Conservation (phyloP, 1,140 invertebrate species). For the Trichonephila clavipes region DNA sequence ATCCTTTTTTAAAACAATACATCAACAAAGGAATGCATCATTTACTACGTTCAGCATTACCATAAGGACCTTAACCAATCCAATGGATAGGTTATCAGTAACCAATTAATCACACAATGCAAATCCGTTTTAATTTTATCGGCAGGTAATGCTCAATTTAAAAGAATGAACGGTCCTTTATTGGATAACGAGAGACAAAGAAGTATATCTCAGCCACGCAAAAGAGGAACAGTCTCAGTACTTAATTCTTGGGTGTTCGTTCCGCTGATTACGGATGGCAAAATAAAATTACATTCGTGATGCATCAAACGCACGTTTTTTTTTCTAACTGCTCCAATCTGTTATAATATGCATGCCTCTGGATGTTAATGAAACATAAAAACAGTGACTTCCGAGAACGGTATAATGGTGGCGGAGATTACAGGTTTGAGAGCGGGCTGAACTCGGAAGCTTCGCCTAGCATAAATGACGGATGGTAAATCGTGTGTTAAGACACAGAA, state of each 20-base stretch:
- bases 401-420: neutral
- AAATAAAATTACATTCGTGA: constrained; percentile 7
- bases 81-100: neutral
- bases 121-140: neutral
- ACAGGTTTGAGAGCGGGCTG: constrained; percentile 15
- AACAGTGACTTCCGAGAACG: neutral
- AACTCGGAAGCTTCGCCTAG: neutral
- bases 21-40: neutral
- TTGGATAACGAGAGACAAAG: neutral
- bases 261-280: constrained; percentile 16
- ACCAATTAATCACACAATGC: neutral
- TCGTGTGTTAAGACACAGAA: neutral
- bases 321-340: neutral
- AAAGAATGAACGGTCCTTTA: neutral
- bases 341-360: constrained; percentile 17
- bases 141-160: neutral
- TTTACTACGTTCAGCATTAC: neutral
- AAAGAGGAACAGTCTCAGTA: neutral
- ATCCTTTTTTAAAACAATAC: neutral
- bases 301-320: neutral
- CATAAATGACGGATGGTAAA: neutral
- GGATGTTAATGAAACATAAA: constrained; percentile 41
- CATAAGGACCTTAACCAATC: neutral
- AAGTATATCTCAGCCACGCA: neutral
- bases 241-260: constrained; percentile 10